Conservation (phyloP, 2,113 vertebrate genomes). For the human (Homo sapiens) region DNA sequence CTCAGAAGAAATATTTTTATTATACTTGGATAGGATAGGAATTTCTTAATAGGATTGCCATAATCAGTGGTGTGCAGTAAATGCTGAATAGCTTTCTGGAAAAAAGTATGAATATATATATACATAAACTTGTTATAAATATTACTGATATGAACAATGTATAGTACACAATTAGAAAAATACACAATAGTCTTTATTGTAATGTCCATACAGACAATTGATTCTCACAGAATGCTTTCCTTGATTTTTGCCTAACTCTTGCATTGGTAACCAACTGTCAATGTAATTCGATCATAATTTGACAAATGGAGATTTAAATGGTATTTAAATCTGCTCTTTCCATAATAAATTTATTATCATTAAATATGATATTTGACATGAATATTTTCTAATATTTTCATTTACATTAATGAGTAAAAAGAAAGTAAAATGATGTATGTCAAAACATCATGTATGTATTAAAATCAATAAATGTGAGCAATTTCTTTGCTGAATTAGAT, state of each 20-base stretch:
- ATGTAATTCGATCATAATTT: not conserved
- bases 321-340: not conserved
- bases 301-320: not conserved
- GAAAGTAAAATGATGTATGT: not conserved
- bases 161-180: not conserved
- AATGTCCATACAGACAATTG: not conserved
- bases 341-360: not conserved
- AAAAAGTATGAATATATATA: not conserved
- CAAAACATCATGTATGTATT: not conserved
- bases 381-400: constrained; percentile 5
- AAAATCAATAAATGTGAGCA: not conserved
- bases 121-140: not conserved
- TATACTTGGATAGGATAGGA: not conserved
- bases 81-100: not conserved
- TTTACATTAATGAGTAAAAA: not conserved
- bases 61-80: not conserved
- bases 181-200: not conserved
- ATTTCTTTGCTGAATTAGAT: not conserved
- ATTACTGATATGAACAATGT: not conserved
- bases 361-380: not conserved
- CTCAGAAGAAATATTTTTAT: constrained; percentile 36
- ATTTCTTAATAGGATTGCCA: not conserved
- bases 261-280: not conserved
- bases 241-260: constrained; percentile 24
- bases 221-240: not conserved